Evolutionary conservation across 2,888 invertebrate genomes (phyloP), one percentile per base, ranked within the genome.

Genomic region (Timema podura): DNA sequence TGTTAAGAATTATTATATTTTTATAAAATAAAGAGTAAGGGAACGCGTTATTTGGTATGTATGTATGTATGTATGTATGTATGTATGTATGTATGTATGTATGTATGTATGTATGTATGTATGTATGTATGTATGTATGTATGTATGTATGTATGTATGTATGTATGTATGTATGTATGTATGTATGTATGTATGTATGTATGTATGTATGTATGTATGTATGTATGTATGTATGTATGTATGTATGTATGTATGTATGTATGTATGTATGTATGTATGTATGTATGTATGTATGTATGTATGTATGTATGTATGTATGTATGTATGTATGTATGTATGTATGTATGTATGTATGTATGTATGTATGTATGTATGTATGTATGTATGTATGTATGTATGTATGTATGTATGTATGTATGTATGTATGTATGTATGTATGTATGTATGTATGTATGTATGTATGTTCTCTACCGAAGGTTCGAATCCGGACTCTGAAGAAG

Each of bases 51-150:
- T 64, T 16, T 13, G 11, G 46, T 65, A 65, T 5, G 2, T 65
- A 5, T 65, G 46, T 65, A 65, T 65, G 46, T 65, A 65, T 65
- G 46, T 65, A 65, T 65, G 46, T 65, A 65, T 65, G 46, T 65
- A 65, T 65, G 46, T 45, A 65, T 67, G 54, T 67, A 49, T 67
- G 44, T 30, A 54, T 16, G 44, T 67, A 54, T 67, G 5, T 67
- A 54, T 48, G 44, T 67, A 6, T 67, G 11, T 67, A 67, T 48
- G 11, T 67, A 49, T 67, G 5, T 67, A 67, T 49, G 5, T 67
- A 6, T 67, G 44, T 67, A 6, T 48, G 44, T 49, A 49, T 49
- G 54, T 49, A 5, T 65, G 13, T 65, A 65, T 65, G 15, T 65
- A 65, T 65, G 15, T 65, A 5, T 65, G 15, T 65, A 65, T 65